Evolutionary conservation across 2,888 invertebrate genomes (phyloP).

Genomic region (Rotaria macrura): DNA sequence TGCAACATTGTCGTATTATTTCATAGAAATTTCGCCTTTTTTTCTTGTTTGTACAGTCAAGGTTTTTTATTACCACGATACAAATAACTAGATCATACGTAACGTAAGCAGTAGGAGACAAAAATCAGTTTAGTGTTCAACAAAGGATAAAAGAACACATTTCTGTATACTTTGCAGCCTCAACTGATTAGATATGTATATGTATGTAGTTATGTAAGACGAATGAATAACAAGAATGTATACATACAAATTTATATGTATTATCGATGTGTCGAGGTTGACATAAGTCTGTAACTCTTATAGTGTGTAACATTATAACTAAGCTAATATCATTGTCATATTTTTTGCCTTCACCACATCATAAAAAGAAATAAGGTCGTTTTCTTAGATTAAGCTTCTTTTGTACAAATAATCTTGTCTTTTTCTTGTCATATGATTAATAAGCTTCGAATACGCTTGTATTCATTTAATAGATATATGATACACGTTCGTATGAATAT

Average conservation of each 20-base stretch:
- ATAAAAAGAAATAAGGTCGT: background rate
- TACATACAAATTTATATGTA: background rate
- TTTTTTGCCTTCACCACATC: background rate
- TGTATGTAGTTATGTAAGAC: background rate
- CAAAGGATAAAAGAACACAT: background rate
- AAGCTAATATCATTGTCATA: background rate
- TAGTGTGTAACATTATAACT: background rate
- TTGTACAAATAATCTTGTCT: background rate
- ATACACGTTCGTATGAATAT: background rate
- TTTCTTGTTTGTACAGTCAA: background rate
- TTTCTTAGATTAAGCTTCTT: background rate
- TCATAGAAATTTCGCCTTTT: background rate
- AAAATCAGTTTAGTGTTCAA: background rate
- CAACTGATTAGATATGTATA: background rate
- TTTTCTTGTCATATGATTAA: constrained; percentile 1
- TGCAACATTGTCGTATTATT: background rate
- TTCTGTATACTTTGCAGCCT: background rate
- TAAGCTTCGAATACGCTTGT: background rate
- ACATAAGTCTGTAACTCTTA: background rate
- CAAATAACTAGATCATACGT: background rate
- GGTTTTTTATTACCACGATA: background rate
- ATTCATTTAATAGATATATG: background rate
- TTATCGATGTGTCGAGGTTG: background rate
- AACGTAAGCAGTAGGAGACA: background rate
- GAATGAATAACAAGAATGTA: background rate